Evolutionary conservation across 1,140 invertebrate species (phyloP), one percentile per base, ranked within the genome.

Genomic region (Drosophila simulans): DNA sequence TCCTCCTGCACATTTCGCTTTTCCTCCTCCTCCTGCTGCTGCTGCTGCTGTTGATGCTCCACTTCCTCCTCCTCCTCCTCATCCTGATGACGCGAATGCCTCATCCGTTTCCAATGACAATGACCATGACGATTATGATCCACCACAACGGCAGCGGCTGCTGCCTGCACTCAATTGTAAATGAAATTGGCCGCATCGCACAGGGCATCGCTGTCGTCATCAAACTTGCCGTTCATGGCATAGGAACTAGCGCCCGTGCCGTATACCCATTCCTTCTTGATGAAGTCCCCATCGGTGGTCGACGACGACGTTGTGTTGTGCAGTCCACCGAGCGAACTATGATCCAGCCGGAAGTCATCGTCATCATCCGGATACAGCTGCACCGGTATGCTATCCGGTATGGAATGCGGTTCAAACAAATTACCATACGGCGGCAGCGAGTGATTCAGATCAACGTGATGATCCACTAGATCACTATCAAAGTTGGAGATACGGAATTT

Each of bases 261-360:
- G 56, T 92, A 92, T 17, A 85, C 91, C 91, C 91, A 92, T 79
- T 92, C 91, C 76, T 92, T 92, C 25, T 92, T 92, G 8, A 92
- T 92, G 35, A 91, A 92, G 52, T 92, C 91, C 15, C 91, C 91
- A 54, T 92, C 91, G 11, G 83, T 92, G 10, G 91, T 92, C 25
- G 91, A 91, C 1, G 91, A 91, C 10, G 85, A 90, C 0, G 89
- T 92, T 0, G 89, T 92, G 13, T 89, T 91, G 20, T 91, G 89
- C 10, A 92, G 56, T 11, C 77, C 81, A 53, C 91, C 91, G 66
- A 92, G 40, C 35, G 91, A 92, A 42, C 85, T 92, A 48, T 92
- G 91, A 70, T 92, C 91, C 65, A 92, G 52, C 20, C 89, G 91
- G 39, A 92, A 92, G 53, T 91, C 91, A 77, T 91, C 90, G 54